phyloP scores from a whole-genome alignment of 2,888 invertebrate genomes.

The Coleophora flavipennella region DNA sequence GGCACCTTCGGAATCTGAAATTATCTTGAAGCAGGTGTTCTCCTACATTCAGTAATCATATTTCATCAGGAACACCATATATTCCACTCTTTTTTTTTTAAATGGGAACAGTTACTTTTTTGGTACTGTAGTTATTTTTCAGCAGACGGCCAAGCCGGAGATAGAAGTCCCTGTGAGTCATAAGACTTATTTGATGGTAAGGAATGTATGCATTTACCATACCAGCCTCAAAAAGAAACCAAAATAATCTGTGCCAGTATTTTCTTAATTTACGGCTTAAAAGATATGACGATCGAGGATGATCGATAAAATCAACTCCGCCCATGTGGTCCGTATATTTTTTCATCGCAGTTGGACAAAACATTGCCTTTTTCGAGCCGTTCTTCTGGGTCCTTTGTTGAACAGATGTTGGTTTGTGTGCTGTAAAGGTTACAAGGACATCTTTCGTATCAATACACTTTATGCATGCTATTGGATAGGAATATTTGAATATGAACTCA shows the following conservation, averaged over 20 bases:
- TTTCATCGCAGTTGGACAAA: constrained; percentile 14
- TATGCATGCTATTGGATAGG: constrained; percentile 6
- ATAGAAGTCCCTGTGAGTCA: constrained; percentile 16
- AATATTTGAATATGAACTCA: constrained; percentile 4
- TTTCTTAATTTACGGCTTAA: no score
- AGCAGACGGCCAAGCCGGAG: constrained; percentile 10
- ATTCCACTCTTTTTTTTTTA: no score
- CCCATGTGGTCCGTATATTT: constrained; percentile 15
- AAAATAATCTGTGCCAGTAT: constrained; percentile 3
- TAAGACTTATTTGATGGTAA: constrained; percentile 9
- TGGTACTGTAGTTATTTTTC: constrained; percentile 10
- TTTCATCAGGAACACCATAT: no score
- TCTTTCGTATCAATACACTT: constrained; percentile 14
- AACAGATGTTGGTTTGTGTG: constrained; percentile 13
- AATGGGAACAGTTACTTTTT: constrained; percentile 4
- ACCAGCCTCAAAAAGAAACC: constrained; percentile 15
- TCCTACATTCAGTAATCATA: no score
- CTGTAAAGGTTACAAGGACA: constrained; percentile 12
- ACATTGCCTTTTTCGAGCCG: constrained; percentile 12
- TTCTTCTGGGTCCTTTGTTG: constrained; percentile 16
- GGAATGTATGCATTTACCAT: constrained; percentile 14
- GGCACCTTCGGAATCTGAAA: no score
- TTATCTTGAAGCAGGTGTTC: no score
- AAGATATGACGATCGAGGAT: constrained; percentile 6
- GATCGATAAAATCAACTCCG: constrained; percentile 12